Evolutionary conservation across 2,888 invertebrate species (phyloP), one percentile per base, ranked within the genome.

Genomic region (Amphipyra tragopoginis): DNA sequence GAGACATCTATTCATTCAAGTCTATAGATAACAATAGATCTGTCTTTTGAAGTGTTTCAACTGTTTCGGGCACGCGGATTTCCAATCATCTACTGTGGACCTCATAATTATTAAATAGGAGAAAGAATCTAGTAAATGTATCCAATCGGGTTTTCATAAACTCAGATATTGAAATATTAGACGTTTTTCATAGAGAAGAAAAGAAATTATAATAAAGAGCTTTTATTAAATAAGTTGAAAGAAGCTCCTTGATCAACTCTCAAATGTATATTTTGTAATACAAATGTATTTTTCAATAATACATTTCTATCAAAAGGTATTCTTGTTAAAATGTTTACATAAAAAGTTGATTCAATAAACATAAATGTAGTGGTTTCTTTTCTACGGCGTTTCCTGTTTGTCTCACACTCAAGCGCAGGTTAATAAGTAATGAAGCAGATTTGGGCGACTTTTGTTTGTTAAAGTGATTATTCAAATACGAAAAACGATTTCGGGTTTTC

Each of bases 391-490:
- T 82, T 77, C 73, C 78, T 82, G 82, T 86, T 86, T 89, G 88
- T 90, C 88, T 86, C 86, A 80, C 80, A 86, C 85, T 86, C 86
- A 86, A 88, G 85, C 83, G 83, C 89, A 90, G 90, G 90, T 93
- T 93, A 94, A 93, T 94, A 94, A 93, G 86, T 93, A 94, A 94
- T 93, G 93, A 93, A 91, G 87, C 83, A 87, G 88, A 89, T 90
- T 91, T 90, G 86, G 83, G 83, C 80, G 89, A 92, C 90, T 93
- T 93, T 92, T 93, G 92, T 94, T 93, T 93, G 93, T 91, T 92
- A 93, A 93, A 93, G 91, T 93, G 92, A 93, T 94, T 94, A 94
- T 94, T 94, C 92, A 94, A 94, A 94, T 93, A 93, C 89, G 90
- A 88, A 93, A 94, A 94, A 92, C 93, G 93, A 91, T 93, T 91